Conservation (phyloP, 2,888 invertebrate species). For the Camptogramma bilineatum region DNA sequence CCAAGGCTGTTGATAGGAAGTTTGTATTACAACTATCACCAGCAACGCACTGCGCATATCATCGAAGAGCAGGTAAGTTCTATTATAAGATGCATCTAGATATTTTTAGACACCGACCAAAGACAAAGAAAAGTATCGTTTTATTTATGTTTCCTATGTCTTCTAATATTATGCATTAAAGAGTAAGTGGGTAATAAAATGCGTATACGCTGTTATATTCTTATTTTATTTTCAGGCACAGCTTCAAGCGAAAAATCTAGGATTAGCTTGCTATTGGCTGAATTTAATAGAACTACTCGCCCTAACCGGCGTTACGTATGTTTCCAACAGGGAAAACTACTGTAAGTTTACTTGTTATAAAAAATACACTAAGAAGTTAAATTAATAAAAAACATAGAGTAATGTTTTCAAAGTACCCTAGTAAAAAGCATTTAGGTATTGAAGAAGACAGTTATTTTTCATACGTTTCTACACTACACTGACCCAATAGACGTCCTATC, state of each 20-base stretch:
- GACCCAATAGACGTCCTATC: no score
- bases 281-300: conserved; percentile 94
- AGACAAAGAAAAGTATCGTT: conserved; percentile 25
- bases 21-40: conserved; percentile 93
- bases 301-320: conserved; percentile 96
- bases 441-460: no score
- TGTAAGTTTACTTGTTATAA: conserved; percentile 88
- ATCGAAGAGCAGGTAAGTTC: conserved; percentile 80
- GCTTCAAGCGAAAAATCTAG: conserved; percentile 85
- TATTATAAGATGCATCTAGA: conserved; percentile 1
- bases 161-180: no score
- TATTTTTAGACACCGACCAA: conserved; percentile 13
- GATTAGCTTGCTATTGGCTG: conserved; percentile 91
- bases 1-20: conserved; percentile 95
- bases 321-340: conserved; percentile 97
- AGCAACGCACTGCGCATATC: conserved; percentile 87
- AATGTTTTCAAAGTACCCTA: no score
- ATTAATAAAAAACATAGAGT: no score
- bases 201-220: no score
- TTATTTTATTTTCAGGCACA: conserved; percentile 71
- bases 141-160: not conserved
- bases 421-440: no score
- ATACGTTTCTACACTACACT: no score
- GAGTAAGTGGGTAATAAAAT: no score
- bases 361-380: no score